Percentiles rank a stretch among this genome's conserved stretches.
These are phyloP conservation scores for Rhynchotus rufescens DNA, from an alignment of 2,797 vertebrate species.

Conservation along the genomic window DNA sequence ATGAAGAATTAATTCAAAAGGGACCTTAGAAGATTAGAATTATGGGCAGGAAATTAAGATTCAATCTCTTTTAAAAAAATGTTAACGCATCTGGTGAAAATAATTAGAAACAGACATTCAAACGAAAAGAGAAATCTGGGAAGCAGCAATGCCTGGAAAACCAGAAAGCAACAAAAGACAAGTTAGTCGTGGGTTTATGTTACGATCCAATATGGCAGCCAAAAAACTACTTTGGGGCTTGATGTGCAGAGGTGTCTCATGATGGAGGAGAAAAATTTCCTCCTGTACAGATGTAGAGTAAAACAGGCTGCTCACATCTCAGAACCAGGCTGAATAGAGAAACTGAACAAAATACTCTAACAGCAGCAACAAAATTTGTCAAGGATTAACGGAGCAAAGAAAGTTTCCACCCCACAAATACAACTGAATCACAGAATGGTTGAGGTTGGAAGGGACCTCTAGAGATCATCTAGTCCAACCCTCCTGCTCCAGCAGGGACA, in stretches of 20 bases:
- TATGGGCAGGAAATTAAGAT: constrained; percentile 52
- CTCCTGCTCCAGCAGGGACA: no score
- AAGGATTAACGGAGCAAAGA: not conserved
- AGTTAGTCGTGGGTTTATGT: not conserved
- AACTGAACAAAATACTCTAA: not conserved
- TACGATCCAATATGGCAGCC: not conserved
- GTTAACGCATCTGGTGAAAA: constrained; percentile 35
- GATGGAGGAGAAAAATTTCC: not conserved
- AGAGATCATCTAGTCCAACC: no score
- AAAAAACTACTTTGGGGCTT: not conserved
- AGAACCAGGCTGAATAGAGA: not conserved
- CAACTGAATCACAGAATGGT: no score
- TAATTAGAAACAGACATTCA: constrained; percentile 40
- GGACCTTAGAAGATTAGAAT: not conserved
- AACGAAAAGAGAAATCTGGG: constrained; percentile 6
- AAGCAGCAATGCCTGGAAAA: constrained; percentile 29
- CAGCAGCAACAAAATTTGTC: not conserved
- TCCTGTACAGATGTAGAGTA: not conserved
- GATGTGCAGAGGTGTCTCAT: not conserved
- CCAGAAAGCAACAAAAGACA: not conserved
- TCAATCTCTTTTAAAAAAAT: not conserved
- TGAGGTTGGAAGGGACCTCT: no score
- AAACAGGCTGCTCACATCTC: not conserved
- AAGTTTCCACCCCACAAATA: not conserved
- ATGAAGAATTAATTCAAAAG: not conserved